These are phyloP conservation scores for Nycticorax nycticorax DNA, from an alignment of 2,113 vertebrate genomes.

Conservation along the genomic window DNA sequence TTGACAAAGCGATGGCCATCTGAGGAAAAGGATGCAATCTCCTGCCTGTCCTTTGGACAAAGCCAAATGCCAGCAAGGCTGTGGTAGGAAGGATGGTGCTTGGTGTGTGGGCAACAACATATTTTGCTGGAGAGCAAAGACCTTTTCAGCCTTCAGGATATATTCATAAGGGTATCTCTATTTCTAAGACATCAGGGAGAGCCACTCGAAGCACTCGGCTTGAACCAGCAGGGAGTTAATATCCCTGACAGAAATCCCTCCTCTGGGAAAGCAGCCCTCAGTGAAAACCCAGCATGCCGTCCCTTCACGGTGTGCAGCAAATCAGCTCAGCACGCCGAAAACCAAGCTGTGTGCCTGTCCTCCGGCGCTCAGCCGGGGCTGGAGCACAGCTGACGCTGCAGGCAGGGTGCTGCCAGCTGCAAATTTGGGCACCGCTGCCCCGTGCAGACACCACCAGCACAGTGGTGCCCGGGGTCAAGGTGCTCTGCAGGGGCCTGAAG, in stretches of 20 bases:
- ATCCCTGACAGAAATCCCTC: not conserved
- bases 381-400: fast-evolving
- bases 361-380: fast-evolving
- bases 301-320: fast-evolving
- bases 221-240: not conserved
- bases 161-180: not conserved
- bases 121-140: not conserved
- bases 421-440: not conserved
- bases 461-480: fast-evolving
- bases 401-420: not conserved
- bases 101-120: too few relatives aligned
- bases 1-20: not conserved
- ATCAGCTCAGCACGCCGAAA: fast-evolving
- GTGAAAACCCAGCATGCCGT: fast-evolving
- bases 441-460: fast-evolving
- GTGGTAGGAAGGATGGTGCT: not conserved
- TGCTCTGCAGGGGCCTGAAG: not conserved
- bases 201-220: not conserved
- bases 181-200: not conserved
- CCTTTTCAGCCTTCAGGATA: not conserved
- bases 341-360: fast-evolving
- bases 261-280: not conserved
- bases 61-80: not conserved
- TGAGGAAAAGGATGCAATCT: not conserved
- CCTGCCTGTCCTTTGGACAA: not conserved